Evolutionary conservation across 2,888 invertebrate genomes (phyloP).

Genomic region (Tenthredo mesomela): DNA sequence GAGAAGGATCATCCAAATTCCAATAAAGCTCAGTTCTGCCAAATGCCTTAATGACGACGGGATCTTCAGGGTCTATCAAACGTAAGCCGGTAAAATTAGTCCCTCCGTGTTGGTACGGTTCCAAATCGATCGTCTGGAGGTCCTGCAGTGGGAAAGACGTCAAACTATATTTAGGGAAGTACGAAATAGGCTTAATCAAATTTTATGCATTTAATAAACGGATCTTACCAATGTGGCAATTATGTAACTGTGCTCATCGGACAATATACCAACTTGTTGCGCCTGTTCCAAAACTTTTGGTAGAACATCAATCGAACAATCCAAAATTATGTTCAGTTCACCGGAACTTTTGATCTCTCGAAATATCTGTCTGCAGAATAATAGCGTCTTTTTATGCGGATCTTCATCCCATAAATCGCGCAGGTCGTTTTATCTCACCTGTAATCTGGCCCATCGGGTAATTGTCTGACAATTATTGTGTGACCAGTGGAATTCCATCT

Average conservation of each 20-base stretch:
- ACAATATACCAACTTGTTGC: slow-evolving; percentile 98
- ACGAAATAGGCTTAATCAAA: background rate
- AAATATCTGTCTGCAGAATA: slow-evolving; percentile 85
- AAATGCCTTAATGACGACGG: slow-evolving; percentile 81
- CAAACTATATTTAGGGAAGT: background rate
- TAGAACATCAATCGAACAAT: slow-evolving; percentile 92
- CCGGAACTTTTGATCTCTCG: slow-evolving; percentile 96
- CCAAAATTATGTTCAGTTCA: slow-evolving; percentile 93
- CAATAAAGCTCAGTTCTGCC: slow-evolving; percentile 67
- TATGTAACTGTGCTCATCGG: slow-evolving; percentile 95
- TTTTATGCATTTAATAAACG: slow-evolving; percentile 52
- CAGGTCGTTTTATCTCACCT: slow-evolving; percentile 70
- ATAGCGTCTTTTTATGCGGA: background rate
- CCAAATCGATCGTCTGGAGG: slow-evolving; percentile 93
- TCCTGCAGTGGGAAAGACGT: slow-evolving; percentile 81
- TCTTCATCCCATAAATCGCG: background rate
- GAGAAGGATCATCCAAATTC: slow-evolving; percentile 60
- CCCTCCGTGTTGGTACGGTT: slow-evolving; percentile 96
- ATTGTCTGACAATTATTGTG: slow-evolving; percentile 82
- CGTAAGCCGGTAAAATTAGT: slow-evolving; percentile 97
- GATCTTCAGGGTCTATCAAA: slow-evolving; percentile 90
- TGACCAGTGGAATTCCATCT: slow-evolving; percentile 82
- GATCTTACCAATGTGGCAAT: slow-evolving; percentile 91
- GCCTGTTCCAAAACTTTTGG: slow-evolving; percentile 94
- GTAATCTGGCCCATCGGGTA: slow-evolving; percentile 83